These are phyloP conservation scores for Nephila pilipes DNA, from an alignment of 1,140 invertebrate species.

Conservation along the genomic window DNA sequence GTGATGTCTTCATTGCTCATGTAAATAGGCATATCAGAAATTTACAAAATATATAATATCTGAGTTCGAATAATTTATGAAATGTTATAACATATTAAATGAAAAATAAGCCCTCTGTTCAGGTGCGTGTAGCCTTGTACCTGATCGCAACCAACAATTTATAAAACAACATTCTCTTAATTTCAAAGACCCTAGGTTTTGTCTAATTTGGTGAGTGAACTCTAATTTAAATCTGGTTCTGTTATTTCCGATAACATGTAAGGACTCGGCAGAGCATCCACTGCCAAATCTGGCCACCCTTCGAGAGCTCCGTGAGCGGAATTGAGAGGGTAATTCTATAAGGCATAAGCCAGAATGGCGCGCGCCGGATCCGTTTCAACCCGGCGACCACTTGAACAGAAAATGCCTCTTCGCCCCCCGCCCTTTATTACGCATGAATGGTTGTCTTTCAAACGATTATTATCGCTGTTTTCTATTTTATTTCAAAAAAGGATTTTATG, in stretches of 20 bases:
- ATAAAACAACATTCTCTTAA: too few relatives aligned
- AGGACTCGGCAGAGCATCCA: not conserved
- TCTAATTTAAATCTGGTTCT: not conserved
- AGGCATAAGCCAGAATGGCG: slow-evolving; percentile 43
- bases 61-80: too few relatives aligned
- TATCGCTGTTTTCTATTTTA: slow-evolving; percentile 4
- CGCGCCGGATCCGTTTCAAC: slow-evolving; percentile 57
- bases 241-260: not conserved
- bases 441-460: slow-evolving; percentile 22
- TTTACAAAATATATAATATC: too few relatives aligned
- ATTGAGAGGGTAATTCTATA: slow-evolving; percentile 55
- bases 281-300: not conserved
- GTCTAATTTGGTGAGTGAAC: not conserved
- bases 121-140: too few relatives aligned
- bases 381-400: slow-evolving; percentile 40
- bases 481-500: slow-evolving; percentile 24
- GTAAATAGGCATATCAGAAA: too few relatives aligned
- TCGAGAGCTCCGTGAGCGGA: not conserved
- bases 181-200: too few relatives aligned
- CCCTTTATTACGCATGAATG: slow-evolving; percentile 33
- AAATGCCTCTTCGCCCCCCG: not conserved
- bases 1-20: too few relatives aligned
- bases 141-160: too few relatives aligned
- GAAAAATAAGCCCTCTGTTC: too few relatives aligned
- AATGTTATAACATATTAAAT: too few relatives aligned